Evolutionary conservation across 2,113 vertebrate genomes (phyloP).

Genomic region (Malaclemys terrapin): DNA sequence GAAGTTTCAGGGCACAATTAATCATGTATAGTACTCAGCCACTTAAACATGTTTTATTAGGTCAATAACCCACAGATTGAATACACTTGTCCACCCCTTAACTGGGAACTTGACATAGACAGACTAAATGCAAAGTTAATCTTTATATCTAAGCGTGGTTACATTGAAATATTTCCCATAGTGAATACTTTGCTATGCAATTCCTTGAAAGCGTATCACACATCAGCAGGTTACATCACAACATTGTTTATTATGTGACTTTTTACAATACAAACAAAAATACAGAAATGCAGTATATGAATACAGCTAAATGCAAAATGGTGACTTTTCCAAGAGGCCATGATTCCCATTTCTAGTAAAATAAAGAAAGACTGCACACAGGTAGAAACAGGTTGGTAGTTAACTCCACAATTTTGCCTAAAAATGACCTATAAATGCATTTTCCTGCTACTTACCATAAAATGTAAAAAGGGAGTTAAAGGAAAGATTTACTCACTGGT

Average conservation of each 20-base stretch:
- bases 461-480: conserved; percentile 87
- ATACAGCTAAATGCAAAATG: conserved; percentile 91
- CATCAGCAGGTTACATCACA: conserved; percentile 84
- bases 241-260: conserved; percentile 99
- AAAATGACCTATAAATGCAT: conserved; percentile 85
- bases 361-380: conserved; percentile 84
- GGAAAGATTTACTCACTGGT: conserved; percentile 83
- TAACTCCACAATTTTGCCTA: conserved; percentile 83
- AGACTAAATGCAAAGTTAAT: neutral
- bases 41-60: fast-evolving
- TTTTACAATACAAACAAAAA: conserved; percentile 99
- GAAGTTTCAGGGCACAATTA: neutral
- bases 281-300: conserved; percentile 97
- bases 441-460: conserved; percentile 87
- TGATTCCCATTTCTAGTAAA: conserved; percentile 86
- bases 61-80: fast-evolving
- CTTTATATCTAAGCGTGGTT: neutral
- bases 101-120: neutral
- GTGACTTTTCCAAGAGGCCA: conserved; percentile 84
- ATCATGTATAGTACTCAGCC: too few species aligned
- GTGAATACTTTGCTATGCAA: neutral
- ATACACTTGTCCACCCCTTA: neutral
- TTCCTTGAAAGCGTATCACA: neutral
- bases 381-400: conserved; percentile 84
- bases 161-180: neutral